Conservation (phyloP, 2,797 vertebrate species). For the Austrolebias charrua region DNA sequence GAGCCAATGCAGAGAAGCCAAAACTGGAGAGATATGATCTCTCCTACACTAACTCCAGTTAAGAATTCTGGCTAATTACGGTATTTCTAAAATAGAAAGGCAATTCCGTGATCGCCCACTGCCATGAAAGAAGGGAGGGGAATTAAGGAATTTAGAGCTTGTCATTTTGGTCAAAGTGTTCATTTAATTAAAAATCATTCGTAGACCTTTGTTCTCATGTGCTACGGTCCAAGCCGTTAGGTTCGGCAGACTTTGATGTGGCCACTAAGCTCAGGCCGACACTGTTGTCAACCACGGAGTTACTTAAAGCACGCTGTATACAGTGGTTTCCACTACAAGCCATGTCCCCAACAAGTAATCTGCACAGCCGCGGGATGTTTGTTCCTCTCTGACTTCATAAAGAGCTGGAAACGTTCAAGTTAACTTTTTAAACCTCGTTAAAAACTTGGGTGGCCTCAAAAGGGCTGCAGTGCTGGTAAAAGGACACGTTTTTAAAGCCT, state of each 20-base stretch:
- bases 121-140: background rate
- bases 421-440: conserved; percentile 30
- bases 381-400: conserved; percentile 30
- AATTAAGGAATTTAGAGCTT: conserved; percentile 2
- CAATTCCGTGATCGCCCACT: no score
- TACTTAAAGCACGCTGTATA: conserved; percentile 41
- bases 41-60: no score
- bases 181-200: conserved; percentile 37
- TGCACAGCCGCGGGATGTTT: conserved; percentile 28
- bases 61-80: no score
- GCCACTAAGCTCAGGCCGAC: conserved; percentile 55
- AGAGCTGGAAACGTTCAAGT: conserved; percentile 37
- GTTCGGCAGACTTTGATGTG: conserved; percentile 58
- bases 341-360: conserved; percentile 30
- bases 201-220: conserved; percentile 46
- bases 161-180: conserved; percentile 19
- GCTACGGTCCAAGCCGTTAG: conserved; percentile 28
- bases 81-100: no score
- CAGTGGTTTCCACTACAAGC: conserved; percentile 44
- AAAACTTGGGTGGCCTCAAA: conserved; percentile 10
- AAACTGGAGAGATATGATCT: no score
- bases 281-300: conserved; percentile 55
- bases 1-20: no score
- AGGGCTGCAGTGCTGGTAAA: background rate
- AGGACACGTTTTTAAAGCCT: background rate